Base-by-base conservation (phyloP, 2,888 invertebrate genomes). In the Andricus quercusramuli region DNA sequence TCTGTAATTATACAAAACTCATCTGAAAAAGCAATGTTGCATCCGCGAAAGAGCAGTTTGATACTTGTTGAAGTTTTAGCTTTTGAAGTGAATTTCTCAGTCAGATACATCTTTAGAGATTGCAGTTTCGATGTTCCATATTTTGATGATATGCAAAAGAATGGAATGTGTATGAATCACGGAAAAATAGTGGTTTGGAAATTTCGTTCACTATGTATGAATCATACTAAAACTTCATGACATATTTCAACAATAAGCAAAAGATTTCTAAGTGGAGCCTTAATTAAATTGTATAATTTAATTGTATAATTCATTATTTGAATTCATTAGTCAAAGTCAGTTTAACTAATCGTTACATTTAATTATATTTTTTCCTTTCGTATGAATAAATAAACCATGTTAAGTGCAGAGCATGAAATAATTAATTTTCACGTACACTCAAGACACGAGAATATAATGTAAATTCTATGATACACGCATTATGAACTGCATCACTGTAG, bases 1-100 rank as follows among this genome's bases (percentile, higher is more conserved):
- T 74, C 56, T 74, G 51, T 74, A 74, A 74, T 74, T 74, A 74
- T 74, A 74, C 17, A 29, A 70, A 70, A 70, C 29, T 70, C 47
- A 70, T 70, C 47, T 47, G 29, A 47, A 70, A 70, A 70, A 44
- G 22, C 17, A 70, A 56, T n/a, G 56, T 5, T n/a, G 9, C 56
- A 56, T n/a, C n/a, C 3, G 56, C 56, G 9, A 56, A 56, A n/a
- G n/a, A 56, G 56, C 8, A 9, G 56, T 9, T 56, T n/a, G n/a
- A 9, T 56, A 56, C 56, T 56, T 56, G 2, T n/a, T 56, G 56
- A 56, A 56, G 56, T 56, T n/a, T 56, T 9, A n/a, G n/a, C n/a
- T n/a, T n/a, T 56, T 56, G n/a, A 56, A n/a, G n/a, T 9, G n/a
- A 15, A 56, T 56, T n/a, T n/a, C n/a, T 56, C 9, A n/a, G 17